Base-by-base conservation (phyloP, 64 coral and sea anemone species). In the Montipora cactus region DNA sequence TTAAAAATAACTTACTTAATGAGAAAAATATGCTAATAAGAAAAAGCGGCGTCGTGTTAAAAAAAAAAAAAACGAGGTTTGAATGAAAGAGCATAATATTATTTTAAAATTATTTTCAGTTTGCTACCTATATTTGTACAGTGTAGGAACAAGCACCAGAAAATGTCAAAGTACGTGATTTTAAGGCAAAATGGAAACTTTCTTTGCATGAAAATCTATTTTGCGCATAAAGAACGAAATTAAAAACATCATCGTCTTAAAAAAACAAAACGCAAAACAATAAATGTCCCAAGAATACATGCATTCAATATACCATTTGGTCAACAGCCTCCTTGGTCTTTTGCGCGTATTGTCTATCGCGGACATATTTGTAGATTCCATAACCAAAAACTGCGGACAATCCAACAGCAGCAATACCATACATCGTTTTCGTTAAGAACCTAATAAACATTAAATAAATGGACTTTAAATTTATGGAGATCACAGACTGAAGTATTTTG, bases 351-450 rank as follows among this genome's bases (percentile, higher is more conserved):
- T 93, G 85, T 15, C 45, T 66, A 8, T 45, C 83, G 5, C 62
- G 44, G 1, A 93, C 67, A 47, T 88, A 87, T 72, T 50, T 93
- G 69, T 93, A 93, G 52, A 93, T n/a, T 13, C 92, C 84, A 70
- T 93, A 93, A 51, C 92, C 92, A 18, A 77, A 84, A 22, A 93
- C 10, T 18, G 48, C 92, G 25, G 92, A 93, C 47, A 81, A 8
- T 50, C 92, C 92, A 88, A 93, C 23, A 57, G 92, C 92, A 51
- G 92, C 84, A 62, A 93, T 47, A 2, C 83, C 92, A 93, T 88
- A 93, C 92, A 93, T 93, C 6, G 92, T 76, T 76, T 64, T 88
- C 84, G 28, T 23, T 92, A 85, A 70, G 80, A 92, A 28, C 59
- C 52, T 49, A 90, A 79, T 49, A 78, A 69, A 85, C 51, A 46